phyloP scores from a whole-genome alignment of 1,140 invertebrate genomes.

The Cydia splendana region DNA sequence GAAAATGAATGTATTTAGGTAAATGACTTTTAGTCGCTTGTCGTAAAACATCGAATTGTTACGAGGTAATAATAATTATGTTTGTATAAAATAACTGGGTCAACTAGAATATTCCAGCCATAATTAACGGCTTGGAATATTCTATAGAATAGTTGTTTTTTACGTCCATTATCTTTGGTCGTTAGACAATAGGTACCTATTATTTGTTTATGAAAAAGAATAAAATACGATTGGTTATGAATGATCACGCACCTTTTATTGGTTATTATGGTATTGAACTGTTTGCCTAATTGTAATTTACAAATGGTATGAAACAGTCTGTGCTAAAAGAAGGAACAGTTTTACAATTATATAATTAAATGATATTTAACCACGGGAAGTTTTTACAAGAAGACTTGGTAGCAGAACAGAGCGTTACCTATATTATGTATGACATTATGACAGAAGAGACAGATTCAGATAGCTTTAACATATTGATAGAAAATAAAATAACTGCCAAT shows the following conservation, averaged over 20 bases:
- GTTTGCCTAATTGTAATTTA: too few relatives aligned
- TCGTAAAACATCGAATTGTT: background rate
- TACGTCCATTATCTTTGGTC: constrained; percentile 10
- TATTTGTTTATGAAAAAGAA: background rate
- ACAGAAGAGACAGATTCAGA: too few relatives aligned
- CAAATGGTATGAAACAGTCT: too few relatives aligned
- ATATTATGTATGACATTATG: too few relatives aligned
- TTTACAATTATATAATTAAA: too few relatives aligned
- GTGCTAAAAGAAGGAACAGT: too few relatives aligned
- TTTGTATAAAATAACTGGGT: constrained; percentile 22
- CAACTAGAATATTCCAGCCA: background rate
- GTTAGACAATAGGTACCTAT: background rate
- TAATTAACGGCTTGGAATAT: background rate
- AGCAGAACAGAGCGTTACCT: too few relatives aligned
- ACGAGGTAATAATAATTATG: constrained; percentile 19
- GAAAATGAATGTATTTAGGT: background rate
- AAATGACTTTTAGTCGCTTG: background rate
- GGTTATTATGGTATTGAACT: background rate
- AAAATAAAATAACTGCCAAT: too few relatives aligned
- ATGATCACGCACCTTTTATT: background rate
- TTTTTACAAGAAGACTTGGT: too few relatives aligned
- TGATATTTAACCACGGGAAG: too few relatives aligned
- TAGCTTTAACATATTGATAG: too few relatives aligned
- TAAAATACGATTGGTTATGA: constrained; percentile 9
- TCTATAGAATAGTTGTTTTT: background rate